Base-by-base conservation (phyloP, 2,797 vertebrate genomes). In the Tangara arthus region DNA sequence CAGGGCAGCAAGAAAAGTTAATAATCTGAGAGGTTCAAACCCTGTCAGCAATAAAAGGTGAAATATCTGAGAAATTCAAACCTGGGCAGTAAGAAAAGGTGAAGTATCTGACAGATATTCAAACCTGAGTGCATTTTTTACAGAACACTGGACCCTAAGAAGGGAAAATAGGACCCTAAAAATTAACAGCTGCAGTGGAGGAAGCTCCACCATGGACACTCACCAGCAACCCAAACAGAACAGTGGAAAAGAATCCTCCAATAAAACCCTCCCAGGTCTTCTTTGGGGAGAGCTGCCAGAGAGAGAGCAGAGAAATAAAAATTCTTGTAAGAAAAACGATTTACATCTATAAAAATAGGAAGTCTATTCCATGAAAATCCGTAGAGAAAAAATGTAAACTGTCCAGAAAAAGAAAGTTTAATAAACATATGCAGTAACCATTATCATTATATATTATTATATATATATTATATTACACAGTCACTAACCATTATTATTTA, bases 181-280 rank as follows among this genome's bases (percentile, higher is more conserved):
- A 17, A 82, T 5, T 39, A 39, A 53, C 65, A 46, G 53, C 20
- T 18, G 4, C 76, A 16, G 7, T 4, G 41, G 39, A 53, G 64
- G 13, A n/a, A 86, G n/a, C 14, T 21, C 37, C 35, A 7, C 0
- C 4, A 34, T 2, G 21, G 19, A 4, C 32, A 97, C 98, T 98
- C 96, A 99, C 99, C 98, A 99, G 89, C 91, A 99, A 98, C 27
- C 99, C 99, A 91, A 99, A 99, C 44, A 99, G 96, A 27, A 99
- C 98, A 0, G 99, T 99, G 87, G 99, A 73, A 77, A 99, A 99
- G 72, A 99, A 98, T 17, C 99, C 99, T 32, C 99, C 99, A 6
- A 99, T 99, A 91, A 99, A 99, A 28, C 99, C 99, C 96, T 99
- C 99, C 99, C 99, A 99, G 21, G 99, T 99, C 98, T 99, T 99